Evolutionary conservation across 2,888 invertebrate species (phyloP), one percentile per base, ranked within the genome.

Genomic region (Chrysomela aeneicollis): DNA sequence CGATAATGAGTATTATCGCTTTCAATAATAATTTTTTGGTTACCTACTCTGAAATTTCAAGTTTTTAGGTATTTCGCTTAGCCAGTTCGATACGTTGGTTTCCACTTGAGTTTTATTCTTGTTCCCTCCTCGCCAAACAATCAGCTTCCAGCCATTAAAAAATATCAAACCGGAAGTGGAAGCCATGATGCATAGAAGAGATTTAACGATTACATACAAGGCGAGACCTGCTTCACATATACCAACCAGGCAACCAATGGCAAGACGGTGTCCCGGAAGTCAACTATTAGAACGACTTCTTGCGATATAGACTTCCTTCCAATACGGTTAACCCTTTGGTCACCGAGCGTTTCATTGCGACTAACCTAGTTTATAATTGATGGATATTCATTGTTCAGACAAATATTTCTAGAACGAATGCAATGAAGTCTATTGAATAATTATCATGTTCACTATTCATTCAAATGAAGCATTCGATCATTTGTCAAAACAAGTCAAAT

Each of bases 191-290:
- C 46, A 51, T 30, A 37, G 37, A 42, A 22, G 15, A 62, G 62
- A 62, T 62, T 46, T 52, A 12, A 58, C 57, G 62, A 62, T 62
- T 35, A 61, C 42, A 49, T 42, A 58, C 37, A 62, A 50, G 62
- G 58, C 62, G 50, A 62, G 51, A 32, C 62, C 30, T 47, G 9
- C 37, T 54, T 8, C 10, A 17, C 46, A 15, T 15, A 42, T 4
- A 26, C 17, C 26, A 57, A 46, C 46, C 57, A 57, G 17, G 10
- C 26, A 57, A 46, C 46, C 57, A 57, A 57, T 57, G 46, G 42
- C 15, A 15, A 42, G 42, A 15, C 15, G 42, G 15, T n/a, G 9
- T 42, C 42, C 42, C 42, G 42, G 42, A 42, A 42, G 42, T 42
- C 42, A 15, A 42, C 15, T 42, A 42, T 42, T 15, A 42, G 4